A percentile compares a stretch with the other conserved stretches of the same genome.
Conservation (phyloP, 1,140 invertebrate species). For the Drosophila parabipectinata region DNA sequence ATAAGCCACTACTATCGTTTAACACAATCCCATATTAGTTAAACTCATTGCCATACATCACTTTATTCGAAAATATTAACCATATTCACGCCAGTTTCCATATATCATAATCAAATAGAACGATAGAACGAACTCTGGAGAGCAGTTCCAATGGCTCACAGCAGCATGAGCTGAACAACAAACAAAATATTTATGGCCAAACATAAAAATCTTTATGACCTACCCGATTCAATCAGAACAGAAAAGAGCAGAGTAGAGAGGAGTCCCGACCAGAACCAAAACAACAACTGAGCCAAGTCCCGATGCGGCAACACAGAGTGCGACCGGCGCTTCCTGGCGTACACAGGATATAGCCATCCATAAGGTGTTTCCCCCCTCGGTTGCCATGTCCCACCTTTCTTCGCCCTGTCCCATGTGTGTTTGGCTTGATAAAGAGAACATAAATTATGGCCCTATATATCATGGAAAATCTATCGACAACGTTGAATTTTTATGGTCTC, state of each 20-base stretch:
- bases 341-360: conserved; percentile 49
- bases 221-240: conserved; percentile 50
- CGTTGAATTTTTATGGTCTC: conserved; percentile 48
- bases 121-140: conserved; percentile 25
- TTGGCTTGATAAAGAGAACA: conserved; percentile 48
- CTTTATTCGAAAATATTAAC: conserved; percentile 7
- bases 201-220: conserved; percentile 52
- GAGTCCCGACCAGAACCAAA: conserved; percentile 2
- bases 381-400: neutral
- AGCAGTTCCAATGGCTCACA: conserved; percentile 15
- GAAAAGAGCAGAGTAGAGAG: neutral
- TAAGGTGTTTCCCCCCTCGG: conserved; percentile 40
- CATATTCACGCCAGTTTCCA: conserved; percentile 1
- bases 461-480: conserved; percentile 52
- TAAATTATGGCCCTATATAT: conserved; percentile 52
- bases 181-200: conserved; percentile 49
- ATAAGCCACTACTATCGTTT: no score
- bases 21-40: conserved; percentile 1
- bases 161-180: conserved; percentile 41
- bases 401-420: conserved; percentile 25
- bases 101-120: conserved; percentile 50
- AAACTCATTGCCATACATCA: neutral
- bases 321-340: conserved; percentile 43
- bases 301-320: conserved; percentile 12
- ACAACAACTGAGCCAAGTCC: conserved; percentile 40